These are phyloP conservation scores for Ips nitidus DNA, from an alignment of 1,140 invertebrate species.

Conservation along the genomic window DNA sequence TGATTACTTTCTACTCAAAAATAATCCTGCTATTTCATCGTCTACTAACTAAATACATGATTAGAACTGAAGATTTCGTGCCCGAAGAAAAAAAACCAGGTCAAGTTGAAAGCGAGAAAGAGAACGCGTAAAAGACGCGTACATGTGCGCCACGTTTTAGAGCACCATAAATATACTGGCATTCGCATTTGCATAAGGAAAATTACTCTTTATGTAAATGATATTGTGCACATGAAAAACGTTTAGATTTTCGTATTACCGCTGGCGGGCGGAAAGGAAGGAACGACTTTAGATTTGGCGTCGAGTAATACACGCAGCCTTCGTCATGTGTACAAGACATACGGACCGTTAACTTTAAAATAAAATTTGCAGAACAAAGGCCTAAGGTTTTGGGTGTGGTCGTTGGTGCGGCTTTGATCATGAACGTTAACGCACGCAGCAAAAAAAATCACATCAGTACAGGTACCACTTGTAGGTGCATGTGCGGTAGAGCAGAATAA, in stretches of 20 bases:
- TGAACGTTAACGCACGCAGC: not conserved
- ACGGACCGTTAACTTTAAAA: not conserved
- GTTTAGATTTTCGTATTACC: not conserved
- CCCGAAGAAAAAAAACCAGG: slow-evolving; percentile 15
- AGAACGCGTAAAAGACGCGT: slow-evolving; percentile 13
- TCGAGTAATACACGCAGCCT: not conserved
- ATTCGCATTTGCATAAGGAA: slow-evolving; percentile 16
- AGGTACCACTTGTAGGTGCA: not conserved
- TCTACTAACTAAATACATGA: slow-evolving; percentile 16
- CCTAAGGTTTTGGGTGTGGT: not conserved
- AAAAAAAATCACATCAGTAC: not conserved
- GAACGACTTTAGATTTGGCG: not conserved
- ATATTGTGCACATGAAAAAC: slow-evolving; percentile 11
- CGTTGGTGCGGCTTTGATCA: not conserved
- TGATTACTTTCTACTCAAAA: too few relatives aligned
- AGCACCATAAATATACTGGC: slow-evolving; percentile 12
- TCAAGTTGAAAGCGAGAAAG: slow-evolving; percentile 24
- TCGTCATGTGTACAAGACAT: not conserved
- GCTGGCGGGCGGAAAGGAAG: not conserved
- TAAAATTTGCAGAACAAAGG: not conserved
- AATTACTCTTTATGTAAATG: slow-evolving; percentile 16
- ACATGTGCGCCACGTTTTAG: slow-evolving; percentile 17
- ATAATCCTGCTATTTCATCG: not conserved
- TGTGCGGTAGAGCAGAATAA: too few relatives aligned
- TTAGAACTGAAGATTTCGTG: slow-evolving; percentile 11